Evolutionary conservation across 2,113 vertebrate genomes (phyloP).

Genomic region (Cinclus cinclus): DNA sequence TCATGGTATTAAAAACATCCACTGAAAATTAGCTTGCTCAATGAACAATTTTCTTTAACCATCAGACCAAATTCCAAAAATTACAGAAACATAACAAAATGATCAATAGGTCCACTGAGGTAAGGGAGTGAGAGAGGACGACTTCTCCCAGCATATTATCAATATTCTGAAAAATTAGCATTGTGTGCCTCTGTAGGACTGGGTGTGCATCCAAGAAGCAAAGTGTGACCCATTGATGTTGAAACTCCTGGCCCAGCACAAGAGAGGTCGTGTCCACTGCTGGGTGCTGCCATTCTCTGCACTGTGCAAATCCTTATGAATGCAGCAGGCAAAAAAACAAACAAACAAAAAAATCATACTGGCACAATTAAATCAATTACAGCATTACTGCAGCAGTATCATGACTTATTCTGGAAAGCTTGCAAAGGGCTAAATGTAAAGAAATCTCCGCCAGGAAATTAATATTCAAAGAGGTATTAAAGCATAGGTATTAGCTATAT

Average conservation of each 20-base stretch:
- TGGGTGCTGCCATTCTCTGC: background rate
- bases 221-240: background rate
- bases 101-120: background rate
- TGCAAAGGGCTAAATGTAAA: background rate
- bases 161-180: conserved; percentile 4
- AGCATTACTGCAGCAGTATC: background rate
- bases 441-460: background rate
- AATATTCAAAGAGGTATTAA: background rate
- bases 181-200: background rate
- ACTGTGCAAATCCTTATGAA: background rate
- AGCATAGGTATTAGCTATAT: background rate
- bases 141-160: background rate
- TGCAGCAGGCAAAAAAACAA: background rate
- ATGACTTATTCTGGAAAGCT: background rate
- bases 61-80: background rate
- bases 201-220: background rate
- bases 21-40: background rate
- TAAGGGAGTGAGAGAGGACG: background rate
- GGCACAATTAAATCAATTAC: background rate
- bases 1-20: background rate
- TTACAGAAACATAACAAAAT: background rate
- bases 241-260: background rate
- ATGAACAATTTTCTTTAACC: background rate
- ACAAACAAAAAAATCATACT: background rate
- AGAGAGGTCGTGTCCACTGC: background rate